These are phyloP conservation scores for Prochilodus magdalenae DNA, from an alignment of 2,113 vertebrate genomes.

Conservation along the genomic window DNA sequence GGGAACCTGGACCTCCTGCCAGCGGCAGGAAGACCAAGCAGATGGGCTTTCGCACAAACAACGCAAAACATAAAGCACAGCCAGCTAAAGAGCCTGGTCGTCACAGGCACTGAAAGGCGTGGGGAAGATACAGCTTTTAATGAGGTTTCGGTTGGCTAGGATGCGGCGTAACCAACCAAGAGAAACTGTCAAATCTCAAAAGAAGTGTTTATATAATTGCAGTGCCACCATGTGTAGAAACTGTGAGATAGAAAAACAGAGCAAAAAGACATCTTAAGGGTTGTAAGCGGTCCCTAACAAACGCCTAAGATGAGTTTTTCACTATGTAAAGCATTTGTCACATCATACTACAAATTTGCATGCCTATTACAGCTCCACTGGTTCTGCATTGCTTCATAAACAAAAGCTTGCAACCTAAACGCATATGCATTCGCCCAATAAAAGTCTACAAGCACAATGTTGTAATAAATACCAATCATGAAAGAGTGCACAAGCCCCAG, in stretches of 20 bases:
- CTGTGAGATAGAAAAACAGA: not conserved
- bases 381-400: not conserved
- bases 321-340: not conserved
- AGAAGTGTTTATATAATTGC: conserved; percentile 28
- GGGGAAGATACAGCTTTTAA: conserved; percentile 79
- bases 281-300: not conserved
- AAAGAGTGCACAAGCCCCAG: not conserved
- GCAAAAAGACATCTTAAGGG: conserved; percentile 9
- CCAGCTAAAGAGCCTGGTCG: conserved; percentile 83
- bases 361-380: not conserved
- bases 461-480: not conserved
- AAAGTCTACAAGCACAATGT: not conserved
- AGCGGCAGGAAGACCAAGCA: conserved; percentile 78
- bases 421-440: not conserved
- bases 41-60: conserved; percentile 84
- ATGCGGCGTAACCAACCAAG: conserved; percentile 20
- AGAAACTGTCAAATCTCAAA: conserved; percentile 30
- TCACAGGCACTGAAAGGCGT: conserved; percentile 78
- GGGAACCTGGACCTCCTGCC: conserved; percentile 81
- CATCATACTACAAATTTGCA: not conserved
- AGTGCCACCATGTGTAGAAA: conserved; percentile 4
- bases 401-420: not conserved
- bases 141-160: conserved; percentile 63
- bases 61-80: conserved; percentile 82
- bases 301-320: not conserved